A percentile compares a stretch with the other conserved stretches of the same genome.
phyloP scores from a whole-genome alignment of 1,140 invertebrate species.

The Zaprionus vittiger region DNA sequence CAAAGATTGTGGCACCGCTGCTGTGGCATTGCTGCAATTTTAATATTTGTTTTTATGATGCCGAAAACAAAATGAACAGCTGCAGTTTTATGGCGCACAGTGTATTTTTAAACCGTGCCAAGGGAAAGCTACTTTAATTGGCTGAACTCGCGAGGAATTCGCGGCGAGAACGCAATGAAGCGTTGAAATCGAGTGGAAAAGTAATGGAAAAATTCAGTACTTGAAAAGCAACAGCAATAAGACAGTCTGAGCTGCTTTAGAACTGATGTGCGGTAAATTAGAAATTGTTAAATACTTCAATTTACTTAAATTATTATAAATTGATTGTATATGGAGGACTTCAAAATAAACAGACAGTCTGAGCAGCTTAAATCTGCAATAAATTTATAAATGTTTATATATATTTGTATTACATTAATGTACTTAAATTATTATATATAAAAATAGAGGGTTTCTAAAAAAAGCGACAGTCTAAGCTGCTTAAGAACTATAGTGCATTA shows the following conservation, averaged over 20 bases:
- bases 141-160: slow-evolving; percentile 8
- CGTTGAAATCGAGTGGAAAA: slow-evolving; percentile 14
- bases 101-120: slow-evolving; percentile 15
- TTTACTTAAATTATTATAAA: background rate
- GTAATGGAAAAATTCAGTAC: background rate
- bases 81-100: slow-evolving; percentile 47
- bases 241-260: background rate
- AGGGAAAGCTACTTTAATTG: slow-evolving; percentile 39
- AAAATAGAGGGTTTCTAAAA: no score
- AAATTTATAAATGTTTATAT: background rate
- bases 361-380: no score
- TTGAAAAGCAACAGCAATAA: background rate
- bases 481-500: no score
- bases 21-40: slow-evolving; percentile 57
- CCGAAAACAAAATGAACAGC: slow-evolving; percentile 53
- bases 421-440: no score
- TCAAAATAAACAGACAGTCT: no score
- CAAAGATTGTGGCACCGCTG: slow-evolving; percentile 36
- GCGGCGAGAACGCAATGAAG: slow-evolving; percentile 19
- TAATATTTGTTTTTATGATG: slow-evolving; percentile 64
- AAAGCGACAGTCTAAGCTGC: no score
- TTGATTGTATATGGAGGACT: no score
- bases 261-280: background rate
- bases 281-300: background rate
- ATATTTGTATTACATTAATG: no score